Conservation (phyloP, 2,888 invertebrate species). For the Calameuta filiformis region DNA sequence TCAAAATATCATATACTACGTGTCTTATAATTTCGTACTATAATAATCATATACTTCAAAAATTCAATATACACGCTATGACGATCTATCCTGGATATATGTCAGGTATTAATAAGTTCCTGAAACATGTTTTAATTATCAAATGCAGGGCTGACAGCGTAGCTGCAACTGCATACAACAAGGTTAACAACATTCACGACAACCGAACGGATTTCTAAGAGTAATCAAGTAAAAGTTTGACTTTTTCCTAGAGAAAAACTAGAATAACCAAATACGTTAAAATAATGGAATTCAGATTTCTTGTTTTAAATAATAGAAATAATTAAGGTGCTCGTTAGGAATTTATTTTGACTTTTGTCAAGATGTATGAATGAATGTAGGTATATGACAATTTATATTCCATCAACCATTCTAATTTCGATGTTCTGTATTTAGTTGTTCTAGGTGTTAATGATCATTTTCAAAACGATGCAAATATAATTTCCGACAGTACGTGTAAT, state of each 20-base stretch:
- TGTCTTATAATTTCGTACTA: neutral
- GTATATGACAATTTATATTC: no score
- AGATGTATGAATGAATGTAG: no score
- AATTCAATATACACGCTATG: neutral
- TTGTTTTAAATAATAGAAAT: no score
- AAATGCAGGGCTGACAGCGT: neutral
- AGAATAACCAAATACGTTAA: no score
- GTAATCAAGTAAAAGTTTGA: neutral
- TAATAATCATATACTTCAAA: neutral
- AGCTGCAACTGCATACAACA: slow-evolving; percentile 17
- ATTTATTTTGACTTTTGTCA: no score
- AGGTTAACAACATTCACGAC: slow-evolving; percentile 52
- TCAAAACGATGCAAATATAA: neutral
- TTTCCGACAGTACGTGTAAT: neutral
- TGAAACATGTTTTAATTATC: neutral
- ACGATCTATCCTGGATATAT: neutral
- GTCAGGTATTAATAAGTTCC: neutral
- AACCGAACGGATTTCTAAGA: neutral
- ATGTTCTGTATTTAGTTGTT: no score
- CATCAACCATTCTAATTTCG: no score
- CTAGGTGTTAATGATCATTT: neutral
- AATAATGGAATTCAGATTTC: no score
- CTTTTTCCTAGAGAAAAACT: no score
- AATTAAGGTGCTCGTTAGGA: no score
- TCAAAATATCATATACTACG: neutral